Percentiles rank a stretch among this genome's conserved stretches.
Conservation (phyloP, 1,140 invertebrate genomes). For the Conus betulinus region DNA sequence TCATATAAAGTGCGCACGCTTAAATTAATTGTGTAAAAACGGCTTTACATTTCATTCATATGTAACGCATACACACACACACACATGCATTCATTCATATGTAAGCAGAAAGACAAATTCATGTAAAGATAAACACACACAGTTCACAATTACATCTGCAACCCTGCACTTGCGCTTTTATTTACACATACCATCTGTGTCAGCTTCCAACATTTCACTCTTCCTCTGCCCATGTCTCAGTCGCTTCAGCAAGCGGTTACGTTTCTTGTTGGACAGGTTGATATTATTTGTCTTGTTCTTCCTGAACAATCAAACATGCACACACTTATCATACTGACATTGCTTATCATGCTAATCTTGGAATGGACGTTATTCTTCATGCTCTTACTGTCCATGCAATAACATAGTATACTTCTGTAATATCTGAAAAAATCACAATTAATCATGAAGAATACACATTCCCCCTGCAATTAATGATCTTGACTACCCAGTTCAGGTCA, state of each 20-base stretch:
- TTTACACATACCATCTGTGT: conserved; percentile 5
- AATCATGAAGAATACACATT: too few relatives aligned
- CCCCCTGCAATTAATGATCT: too few relatives aligned
- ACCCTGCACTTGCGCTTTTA: background rate
- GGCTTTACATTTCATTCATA: too few relatives aligned
- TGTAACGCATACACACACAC: background rate
- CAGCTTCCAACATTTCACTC: background rate
- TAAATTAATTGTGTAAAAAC: too few relatives aligned
- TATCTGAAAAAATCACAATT: too few relatives aligned
- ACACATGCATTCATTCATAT: background rate
- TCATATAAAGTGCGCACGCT: too few relatives aligned
- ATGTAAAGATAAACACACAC: background rate
- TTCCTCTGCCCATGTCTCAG: conserved; percentile 11
- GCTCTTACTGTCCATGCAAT: too few relatives aligned
- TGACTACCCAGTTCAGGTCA: too few relatives aligned
- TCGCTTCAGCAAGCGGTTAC: conserved; percentile 27
- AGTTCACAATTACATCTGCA: background rate
- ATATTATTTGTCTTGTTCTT: conserved; percentile 34
- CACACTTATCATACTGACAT: background rate
- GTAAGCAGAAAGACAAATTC: background rate
- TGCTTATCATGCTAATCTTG: too few relatives aligned
- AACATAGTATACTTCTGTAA: too few relatives aligned
- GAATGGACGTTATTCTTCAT: too few relatives aligned
- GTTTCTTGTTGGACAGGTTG: conserved; percentile 33
- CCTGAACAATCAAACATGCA: background rate